These are phyloP conservation scores for Cephus runcator DNA, from an alignment of 2,888 invertebrate genomes.

Conservation along the genomic window DNA sequence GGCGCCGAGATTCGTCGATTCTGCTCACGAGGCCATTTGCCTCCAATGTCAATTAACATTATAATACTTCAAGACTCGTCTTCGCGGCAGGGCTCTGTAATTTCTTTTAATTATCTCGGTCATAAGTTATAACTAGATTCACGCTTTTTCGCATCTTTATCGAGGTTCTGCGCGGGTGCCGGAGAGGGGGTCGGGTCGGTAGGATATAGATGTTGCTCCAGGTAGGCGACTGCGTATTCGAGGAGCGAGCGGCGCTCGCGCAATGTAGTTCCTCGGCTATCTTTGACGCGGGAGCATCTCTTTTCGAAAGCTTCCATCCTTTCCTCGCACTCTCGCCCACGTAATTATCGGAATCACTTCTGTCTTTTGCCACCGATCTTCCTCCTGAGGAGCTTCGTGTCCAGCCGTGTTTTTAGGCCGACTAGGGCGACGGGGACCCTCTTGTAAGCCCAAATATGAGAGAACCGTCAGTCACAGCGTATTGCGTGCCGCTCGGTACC, in stretches of 20 bases:
- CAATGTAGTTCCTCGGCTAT: conserved; percentile 60
- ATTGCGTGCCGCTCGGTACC: too few species aligned
- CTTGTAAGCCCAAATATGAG: too few species aligned
- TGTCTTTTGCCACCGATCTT: too few species aligned
- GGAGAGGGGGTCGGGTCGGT: neutral
- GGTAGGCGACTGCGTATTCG: conserved; percentile 57
- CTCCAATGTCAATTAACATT: too few species aligned
- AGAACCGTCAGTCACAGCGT: too few species aligned
- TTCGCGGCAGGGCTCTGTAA: conserved; percentile 5
- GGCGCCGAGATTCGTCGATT: too few species aligned
- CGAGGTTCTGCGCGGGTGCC: conserved; percentile 11
- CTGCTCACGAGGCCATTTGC: too few species aligned
- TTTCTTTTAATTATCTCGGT: conserved; percentile 35
- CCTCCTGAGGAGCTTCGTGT: too few species aligned
- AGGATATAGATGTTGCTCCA: conserved; percentile 24
- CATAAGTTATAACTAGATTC: conserved; percentile 36
- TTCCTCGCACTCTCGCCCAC: conserved; percentile 26
- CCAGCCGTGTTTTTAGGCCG: too few species aligned
- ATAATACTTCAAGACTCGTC: too few species aligned
- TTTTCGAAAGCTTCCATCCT: conserved; percentile 33
- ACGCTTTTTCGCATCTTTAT: conserved; percentile 35
- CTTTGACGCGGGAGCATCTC: conserved; percentile 60
- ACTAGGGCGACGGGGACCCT: too few species aligned
- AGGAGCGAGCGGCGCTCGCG: conserved; percentile 57
- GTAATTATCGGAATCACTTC: too few species aligned